A percentile compares a stretch with the other conserved stretches of the same genome.
Evolutionary conservation across 2,113 vertebrate genomes (phyloP).

Genomic region (Mola mola): DNA sequence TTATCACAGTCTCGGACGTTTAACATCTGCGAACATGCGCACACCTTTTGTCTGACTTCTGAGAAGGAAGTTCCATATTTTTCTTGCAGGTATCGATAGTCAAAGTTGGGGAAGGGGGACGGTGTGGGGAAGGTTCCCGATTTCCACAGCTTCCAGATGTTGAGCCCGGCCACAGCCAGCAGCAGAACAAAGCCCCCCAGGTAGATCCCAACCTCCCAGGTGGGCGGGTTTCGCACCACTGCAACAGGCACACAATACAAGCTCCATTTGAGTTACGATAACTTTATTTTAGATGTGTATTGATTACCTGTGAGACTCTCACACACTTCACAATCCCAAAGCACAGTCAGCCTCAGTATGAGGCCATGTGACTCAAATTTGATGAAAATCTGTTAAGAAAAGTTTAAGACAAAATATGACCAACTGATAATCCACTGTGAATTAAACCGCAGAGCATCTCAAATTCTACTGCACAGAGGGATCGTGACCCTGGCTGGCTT

Average conservation of each 20-base stretch:
- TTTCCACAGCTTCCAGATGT: slow-evolving; percentile 96
- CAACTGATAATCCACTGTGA: slow-evolving; percentile 6
- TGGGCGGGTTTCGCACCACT: slow-evolving; percentile 89
- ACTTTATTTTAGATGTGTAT: neutral
- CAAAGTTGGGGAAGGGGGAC: slow-evolving; percentile 96
- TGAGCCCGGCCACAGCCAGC: slow-evolving; percentile 87
- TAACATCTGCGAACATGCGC: too few relatives aligned
- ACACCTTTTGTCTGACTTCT: slow-evolving; percentile 88
- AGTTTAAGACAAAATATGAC: neutral
- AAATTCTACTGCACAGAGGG: neutral
- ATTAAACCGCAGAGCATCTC: slow-evolving; percentile 19
- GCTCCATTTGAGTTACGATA: too few relatives aligned
- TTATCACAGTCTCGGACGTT: too few relatives aligned
- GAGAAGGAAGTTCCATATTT: slow-evolving; percentile 89
- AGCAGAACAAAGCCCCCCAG: slow-evolving; percentile 88
- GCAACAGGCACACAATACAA: slow-evolving; percentile 13
- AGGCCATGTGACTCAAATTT: too few relatives aligned
- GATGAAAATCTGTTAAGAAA: neutral
- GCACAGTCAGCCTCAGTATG: slow-evolving; percentile 1
- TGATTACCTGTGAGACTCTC: slow-evolving; percentile 1
- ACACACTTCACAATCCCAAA: neutral
- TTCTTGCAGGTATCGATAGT: slow-evolving; percentile 94
- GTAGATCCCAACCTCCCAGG: slow-evolving; percentile 94
- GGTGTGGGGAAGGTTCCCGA: slow-evolving; percentile 92
- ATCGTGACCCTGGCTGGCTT: slow-evolving; percentile 12